A percentile compares a stretch with the other conserved stretches of the same genome.
phyloP scores from a whole-genome alignment of 2,888 invertebrate species.

The Pardosa pseudoannulata region DNA sequence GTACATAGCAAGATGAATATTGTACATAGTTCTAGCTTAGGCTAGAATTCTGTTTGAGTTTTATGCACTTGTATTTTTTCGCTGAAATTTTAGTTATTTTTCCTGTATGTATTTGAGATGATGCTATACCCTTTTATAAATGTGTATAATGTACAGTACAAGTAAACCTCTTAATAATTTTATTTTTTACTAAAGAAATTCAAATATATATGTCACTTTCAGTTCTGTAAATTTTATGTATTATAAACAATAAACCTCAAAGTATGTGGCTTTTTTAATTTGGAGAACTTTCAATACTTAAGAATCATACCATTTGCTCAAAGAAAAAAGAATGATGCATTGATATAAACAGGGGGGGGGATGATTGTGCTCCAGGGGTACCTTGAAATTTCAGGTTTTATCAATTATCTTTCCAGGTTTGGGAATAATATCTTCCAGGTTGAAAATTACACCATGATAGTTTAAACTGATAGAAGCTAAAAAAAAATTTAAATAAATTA shows the following conservation, averaged over 20 bases:
- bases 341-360: no score
- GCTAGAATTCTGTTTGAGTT: conserved; percentile 41
- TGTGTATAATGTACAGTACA: conserved; percentile 71
- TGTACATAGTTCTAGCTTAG: conserved; percentile 47
- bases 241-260: conserved; percentile 69
- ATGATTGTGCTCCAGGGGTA: no score
- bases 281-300: no score
- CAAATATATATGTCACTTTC: conserved; percentile 63
- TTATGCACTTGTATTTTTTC: conserved; percentile 25
- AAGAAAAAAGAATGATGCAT: no score
- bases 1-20: conserved; percentile 17
- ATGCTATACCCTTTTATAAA: conserved; percentile 59
- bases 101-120: conserved; percentile 45
- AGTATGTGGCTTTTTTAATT: conserved; percentile 61
- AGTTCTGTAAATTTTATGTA: conserved; percentile 72
- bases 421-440: no score
- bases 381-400: no score
- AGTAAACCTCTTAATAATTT: conserved; percentile 62
- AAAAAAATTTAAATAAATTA: no score
- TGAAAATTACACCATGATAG: no score
- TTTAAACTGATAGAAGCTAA: no score
- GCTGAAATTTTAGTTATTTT: conserved; percentile 41
- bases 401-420: no score
- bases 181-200: conserved; percentile 67
- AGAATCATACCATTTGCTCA: no score